phyloP scores from a whole-genome alignment of 2,888 invertebrate genomes.

The Chelonus formosanus region DNA sequence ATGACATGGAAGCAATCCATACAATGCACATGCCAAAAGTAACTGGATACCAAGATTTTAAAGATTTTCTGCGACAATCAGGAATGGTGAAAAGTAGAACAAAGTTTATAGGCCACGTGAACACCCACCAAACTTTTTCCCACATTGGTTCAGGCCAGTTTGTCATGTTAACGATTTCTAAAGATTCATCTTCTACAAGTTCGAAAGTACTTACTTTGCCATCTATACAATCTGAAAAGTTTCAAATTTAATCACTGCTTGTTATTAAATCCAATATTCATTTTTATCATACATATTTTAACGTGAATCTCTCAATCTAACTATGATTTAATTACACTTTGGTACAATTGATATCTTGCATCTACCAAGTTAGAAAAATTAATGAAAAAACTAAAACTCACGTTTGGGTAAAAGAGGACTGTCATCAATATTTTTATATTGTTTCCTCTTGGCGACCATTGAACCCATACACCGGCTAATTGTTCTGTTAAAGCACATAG shows the following conservation, averaged over 20 bases:
- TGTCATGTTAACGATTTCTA: slow-evolving; percentile 65
- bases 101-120: slow-evolving; percentile 80
- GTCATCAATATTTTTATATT: slow-evolving; percentile 70
- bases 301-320: too few species aligned
- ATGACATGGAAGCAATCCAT: slow-evolving; percentile 84
- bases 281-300: too few species aligned
- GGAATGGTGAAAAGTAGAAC: slow-evolving; percentile 79
- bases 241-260: too few species aligned
- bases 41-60: slow-evolving; percentile 68
- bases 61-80: slow-evolving; percentile 73
- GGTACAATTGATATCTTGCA: too few species aligned
- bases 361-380: too few species aligned
- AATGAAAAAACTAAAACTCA: slow-evolving; percentile 30
- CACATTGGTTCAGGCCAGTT: slow-evolving; percentile 69
- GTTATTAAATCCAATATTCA: too few species aligned
- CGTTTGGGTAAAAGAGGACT: slow-evolving; percentile 55
- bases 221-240: slow-evolving; percentile 30
- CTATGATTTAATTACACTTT: too few species aligned
- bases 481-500: slow-evolving; percentile 74
- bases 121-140: slow-evolving; percentile 70
- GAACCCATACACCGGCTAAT: slow-evolving; percentile 69
- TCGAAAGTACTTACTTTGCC: slow-evolving; percentile 44
- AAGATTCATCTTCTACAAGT: slow-evolving; percentile 47
- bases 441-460: slow-evolving; percentile 66
- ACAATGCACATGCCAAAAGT: slow-evolving; percentile 83